A percentile compares a stretch with the other conserved stretches of the same genome.
Conservation (phyloP, 2,113 vertebrate genomes). For the Sarotherodon lohbergeri region DNA sequence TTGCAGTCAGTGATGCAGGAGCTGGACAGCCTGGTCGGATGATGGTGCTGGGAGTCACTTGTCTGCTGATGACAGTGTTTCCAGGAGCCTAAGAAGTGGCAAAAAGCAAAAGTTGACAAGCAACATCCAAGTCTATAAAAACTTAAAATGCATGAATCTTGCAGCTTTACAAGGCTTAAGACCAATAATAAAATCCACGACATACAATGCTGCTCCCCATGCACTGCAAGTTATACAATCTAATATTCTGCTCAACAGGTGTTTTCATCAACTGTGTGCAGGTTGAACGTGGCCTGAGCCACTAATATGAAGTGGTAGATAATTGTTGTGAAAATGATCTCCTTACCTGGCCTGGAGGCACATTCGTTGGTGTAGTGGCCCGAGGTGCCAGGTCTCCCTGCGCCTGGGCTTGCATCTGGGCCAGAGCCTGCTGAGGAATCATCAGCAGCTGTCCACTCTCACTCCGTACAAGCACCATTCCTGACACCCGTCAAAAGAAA, state of each 20-base stretch:
- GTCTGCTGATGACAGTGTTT: constrained; percentile 82
- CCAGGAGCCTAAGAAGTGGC: constrained; percentile 76
- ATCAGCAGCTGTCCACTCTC: constrained; percentile 92
- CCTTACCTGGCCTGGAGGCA: constrained; percentile 82
- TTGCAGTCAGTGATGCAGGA: constrained; percentile 78
- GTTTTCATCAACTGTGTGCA: not conserved
- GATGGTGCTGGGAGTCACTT: constrained; percentile 84
- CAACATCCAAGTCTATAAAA: not conserved
- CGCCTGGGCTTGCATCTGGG: constrained; percentile 91
- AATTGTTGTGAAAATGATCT: not conserved
- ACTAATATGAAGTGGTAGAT: not conserved
- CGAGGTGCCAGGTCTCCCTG: constrained; percentile 83
- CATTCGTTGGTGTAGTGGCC: constrained; percentile 81
- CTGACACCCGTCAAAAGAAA: constrained; percentile 54
- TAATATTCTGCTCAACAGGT: not conserved
- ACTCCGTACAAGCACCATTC: constrained; percentile 93
- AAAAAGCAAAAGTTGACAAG: not conserved
- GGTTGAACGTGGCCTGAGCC: not conserved
- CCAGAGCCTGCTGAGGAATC: constrained; percentile 93
- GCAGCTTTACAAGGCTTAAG: not conserved
- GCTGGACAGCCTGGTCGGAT: constrained; percentile 86
- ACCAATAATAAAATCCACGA: not conserved
- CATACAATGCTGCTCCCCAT: not conserved
- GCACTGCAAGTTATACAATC: not conserved
- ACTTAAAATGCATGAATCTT: not conserved